phyloP scores from a whole-genome alignment of 2,888 invertebrate species.

The Laspeyria flexula region DNA sequence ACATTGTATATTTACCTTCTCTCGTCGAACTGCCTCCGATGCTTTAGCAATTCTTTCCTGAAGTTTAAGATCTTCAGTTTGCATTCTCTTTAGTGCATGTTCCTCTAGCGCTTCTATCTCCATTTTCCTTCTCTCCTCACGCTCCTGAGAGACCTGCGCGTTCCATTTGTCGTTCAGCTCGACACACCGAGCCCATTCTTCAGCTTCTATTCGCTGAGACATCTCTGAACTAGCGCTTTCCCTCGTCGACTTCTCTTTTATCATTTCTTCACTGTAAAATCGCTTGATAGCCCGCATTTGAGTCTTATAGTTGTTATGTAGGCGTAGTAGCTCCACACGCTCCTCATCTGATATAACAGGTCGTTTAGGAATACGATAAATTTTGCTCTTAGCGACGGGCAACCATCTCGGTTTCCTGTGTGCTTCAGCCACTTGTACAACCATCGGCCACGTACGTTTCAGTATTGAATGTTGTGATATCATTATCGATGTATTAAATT shows the following conservation, averaged over 20 bases:
- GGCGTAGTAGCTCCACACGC: constrained; percentile 86
- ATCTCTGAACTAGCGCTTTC: constrained; percentile 84
- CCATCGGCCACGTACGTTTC: constrained; percentile 65
- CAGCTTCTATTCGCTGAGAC: constrained; percentile 85
- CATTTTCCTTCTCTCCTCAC: constrained; percentile 85
- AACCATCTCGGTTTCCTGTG: constrained; percentile 92
- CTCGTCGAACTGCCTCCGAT: constrained; percentile 77
- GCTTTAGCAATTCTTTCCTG: constrained; percentile 69
- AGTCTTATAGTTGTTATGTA: constrained; percentile 90
- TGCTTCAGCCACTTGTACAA: constrained; percentile 69
- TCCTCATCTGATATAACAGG: constrained; percentile 88
- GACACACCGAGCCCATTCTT: constrained; percentile 87
- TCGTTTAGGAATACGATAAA: constrained; percentile 89
- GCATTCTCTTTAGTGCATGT: constrained; percentile 75
- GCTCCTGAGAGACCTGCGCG: constrained; percentile 83
- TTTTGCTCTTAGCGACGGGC: constrained; percentile 92
- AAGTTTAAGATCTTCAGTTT: constrained; percentile 63
- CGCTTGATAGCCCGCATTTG: constrained; percentile 84
- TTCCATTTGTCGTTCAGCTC: constrained; percentile 91
- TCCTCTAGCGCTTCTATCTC: constrained; percentile 79
- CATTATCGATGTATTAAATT: constrained; percentile 40
- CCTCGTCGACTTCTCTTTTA: constrained; percentile 77
- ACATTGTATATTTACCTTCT: too few relatives aligned
- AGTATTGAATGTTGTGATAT: constrained; percentile 56
- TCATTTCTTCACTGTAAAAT: constrained; percentile 84